Percentiles rank a stretch among this genome's conserved stretches.
These are phyloP conservation scores for Ascaphus truei DNA, from an alignment of 2,113 vertebrate genomes.

Conservation along the genomic window DNA sequence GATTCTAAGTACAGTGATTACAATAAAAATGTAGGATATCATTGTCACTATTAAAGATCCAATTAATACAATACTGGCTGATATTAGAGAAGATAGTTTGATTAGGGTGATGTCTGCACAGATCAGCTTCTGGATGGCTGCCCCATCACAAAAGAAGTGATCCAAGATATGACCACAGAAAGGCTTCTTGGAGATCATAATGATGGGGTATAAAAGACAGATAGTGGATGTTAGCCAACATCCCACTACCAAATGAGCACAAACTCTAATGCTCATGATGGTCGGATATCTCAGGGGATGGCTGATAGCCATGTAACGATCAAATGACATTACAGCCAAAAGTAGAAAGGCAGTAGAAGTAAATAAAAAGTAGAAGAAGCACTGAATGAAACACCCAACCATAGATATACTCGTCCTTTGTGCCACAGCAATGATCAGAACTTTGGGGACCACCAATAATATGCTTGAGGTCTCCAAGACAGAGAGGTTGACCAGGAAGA, in stretches of 20 bases:
- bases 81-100: background rate
- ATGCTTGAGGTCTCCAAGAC: background rate
- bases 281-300: conserved; percentile 40
- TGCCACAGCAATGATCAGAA: background rate
- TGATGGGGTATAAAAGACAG: conserved; percentile 29
- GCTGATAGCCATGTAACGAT: conserved; percentile 47
- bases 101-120: conserved; percentile 1
- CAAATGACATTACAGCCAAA: conserved; percentile 48
- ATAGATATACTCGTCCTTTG: background rate
- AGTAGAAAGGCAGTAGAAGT: conserved; percentile 39
- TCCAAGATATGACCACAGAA: conserved; percentile 9
- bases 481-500: conserved; percentile 6
- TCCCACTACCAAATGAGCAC: conserved; percentile 32
- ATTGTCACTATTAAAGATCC: too few relatives aligned
- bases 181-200: conserved; percentile 5
- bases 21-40: conserved; percentile 44
- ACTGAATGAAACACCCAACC: conserved; percentile 43
- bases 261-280: conserved; percentile 39
- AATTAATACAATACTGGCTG: too few relatives aligned
- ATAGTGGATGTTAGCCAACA: conserved; percentile 40
- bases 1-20: conserved; percentile 34
- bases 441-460: background rate
- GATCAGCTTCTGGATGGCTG: background rate
- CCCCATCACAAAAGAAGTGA: conserved; percentile 28
- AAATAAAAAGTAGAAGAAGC: conserved; percentile 40